Percentiles rank a stretch among this genome's conserved stretches.
These are phyloP conservation scores for Aegypius monachus DNA, from an alignment of 2,113 vertebrate genomes.

Conservation along the genomic window DNA sequence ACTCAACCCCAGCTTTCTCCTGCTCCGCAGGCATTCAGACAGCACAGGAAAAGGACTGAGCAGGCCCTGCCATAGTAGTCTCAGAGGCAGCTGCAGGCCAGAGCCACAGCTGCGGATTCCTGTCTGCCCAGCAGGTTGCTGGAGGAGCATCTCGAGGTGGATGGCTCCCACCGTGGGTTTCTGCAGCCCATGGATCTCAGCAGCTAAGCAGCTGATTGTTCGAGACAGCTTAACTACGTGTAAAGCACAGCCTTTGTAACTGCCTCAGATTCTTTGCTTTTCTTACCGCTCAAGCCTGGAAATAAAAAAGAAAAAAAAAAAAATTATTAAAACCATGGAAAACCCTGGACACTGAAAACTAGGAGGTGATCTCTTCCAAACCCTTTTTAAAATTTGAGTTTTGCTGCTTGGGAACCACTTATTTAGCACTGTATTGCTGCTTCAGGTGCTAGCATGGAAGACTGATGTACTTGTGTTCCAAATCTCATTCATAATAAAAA, in stretches of 20 bases:
- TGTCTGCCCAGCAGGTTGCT: background rate
- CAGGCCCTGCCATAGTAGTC: background rate
- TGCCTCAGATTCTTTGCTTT: background rate
- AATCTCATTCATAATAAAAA: background rate
- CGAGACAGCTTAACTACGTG: background rate
- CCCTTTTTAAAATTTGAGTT: rapidly evolving
- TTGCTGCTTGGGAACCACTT: background rate
- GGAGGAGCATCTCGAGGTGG: background rate
- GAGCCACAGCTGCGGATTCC: background rate
- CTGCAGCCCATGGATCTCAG: background rate
- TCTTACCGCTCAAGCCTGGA: background rate
- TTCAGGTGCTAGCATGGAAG: background rate
- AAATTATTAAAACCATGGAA: background rate
- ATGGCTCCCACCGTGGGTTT: background rate
- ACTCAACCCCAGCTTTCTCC: background rate
- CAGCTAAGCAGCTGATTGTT: background rate
- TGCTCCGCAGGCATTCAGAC: background rate
- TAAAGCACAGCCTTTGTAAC: background rate
- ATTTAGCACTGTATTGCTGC: background rate
- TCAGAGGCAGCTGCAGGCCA: background rate
- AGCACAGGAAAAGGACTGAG: background rate
- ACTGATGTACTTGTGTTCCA: background rate
- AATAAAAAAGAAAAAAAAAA: background rate
- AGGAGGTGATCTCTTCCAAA: background rate
- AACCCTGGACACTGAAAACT: background rate